Conservation (phyloP, 2,113 vertebrate genomes). For the pig (Sus scrofa) region DNA sequence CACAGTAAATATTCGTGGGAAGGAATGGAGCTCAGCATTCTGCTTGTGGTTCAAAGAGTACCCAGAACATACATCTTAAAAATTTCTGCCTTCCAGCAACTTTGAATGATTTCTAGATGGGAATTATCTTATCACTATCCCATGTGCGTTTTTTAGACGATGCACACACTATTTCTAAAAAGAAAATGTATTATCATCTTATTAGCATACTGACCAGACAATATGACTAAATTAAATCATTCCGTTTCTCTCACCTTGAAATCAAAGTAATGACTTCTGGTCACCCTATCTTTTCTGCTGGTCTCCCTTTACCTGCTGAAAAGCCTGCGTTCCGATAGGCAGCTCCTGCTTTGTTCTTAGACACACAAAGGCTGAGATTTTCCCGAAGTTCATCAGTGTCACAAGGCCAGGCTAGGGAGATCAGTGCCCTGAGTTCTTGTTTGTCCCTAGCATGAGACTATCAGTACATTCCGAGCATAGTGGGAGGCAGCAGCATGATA, state of each 20-base stretch:
- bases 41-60: too few species aligned
- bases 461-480: not conserved
- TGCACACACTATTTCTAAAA: too few species aligned
- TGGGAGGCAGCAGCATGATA: not conserved
- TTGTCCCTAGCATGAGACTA: not conserved
- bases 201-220: conserved; percentile 45
- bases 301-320: conserved; percentile 13
- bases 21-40: too few species aligned
- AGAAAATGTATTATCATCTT: not conserved
- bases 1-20: too few species aligned
- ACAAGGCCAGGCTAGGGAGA: not conserved
- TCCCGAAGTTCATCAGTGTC: not conserved
- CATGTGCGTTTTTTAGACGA: too few species aligned
- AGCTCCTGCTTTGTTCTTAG: conserved; percentile 26
- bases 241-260: conserved; percentile 19
- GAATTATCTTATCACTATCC: too few species aligned
- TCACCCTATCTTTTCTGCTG: not conserved
- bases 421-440: not conserved
- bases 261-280: conserved; percentile 41
- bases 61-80: too few species aligned
- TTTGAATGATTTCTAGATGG: too few species aligned
- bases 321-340: conserved; percentile 24
- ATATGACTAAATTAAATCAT: conserved; percentile 57
- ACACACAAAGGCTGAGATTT: conserved; percentile 22
- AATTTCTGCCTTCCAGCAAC: too few species aligned